A percentile compares a stretch with the other conserved stretches of the same genome.
These are phyloP conservation scores for Drosophila melanica DNA, from an alignment of 1,140 invertebrate species.

Conservation along the genomic window DNA sequence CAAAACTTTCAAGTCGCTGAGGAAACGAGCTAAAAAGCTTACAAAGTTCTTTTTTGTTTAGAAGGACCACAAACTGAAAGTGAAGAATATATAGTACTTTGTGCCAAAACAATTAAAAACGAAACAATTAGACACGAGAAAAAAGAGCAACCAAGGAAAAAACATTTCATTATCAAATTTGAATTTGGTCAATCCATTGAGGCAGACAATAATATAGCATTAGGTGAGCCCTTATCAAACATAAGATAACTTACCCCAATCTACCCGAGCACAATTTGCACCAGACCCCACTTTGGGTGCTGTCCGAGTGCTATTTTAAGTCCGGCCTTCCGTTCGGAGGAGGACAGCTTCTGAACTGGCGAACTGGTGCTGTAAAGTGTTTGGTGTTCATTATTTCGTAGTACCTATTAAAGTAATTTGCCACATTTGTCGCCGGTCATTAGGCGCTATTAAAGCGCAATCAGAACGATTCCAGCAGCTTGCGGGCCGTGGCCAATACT, in stretches of 20 bases:
- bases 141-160: not conserved
- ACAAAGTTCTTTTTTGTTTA: not conserved
- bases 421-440: constrained; percentile 78
- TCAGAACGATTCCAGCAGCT: constrained; percentile 51
- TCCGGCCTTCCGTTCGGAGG: not conserved
- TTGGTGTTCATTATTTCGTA: constrained; percentile 74
- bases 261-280: constrained; percentile 32
- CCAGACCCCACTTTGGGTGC: not conserved
- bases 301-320: constrained; percentile 17
- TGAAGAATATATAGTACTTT: constrained; percentile 35
- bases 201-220: not conserved
- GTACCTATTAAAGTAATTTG: constrained; percentile 78
- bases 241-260: constrained; percentile 4
- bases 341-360: not conserved
- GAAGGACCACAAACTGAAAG: constrained; percentile 40
- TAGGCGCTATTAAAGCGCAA: constrained; percentile 78
- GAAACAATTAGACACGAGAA: constrained; percentile 14
- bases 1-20: constrained; percentile 22
- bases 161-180: constrained; percentile 7
- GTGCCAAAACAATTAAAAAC: constrained; percentile 22
- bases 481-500: constrained; percentile 31
- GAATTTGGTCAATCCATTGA: not conserved
- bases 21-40: constrained; percentile 11
- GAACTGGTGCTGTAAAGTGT: constrained; percentile 40
- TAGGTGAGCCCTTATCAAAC: constrained; percentile 21